phyloP scores from a whole-genome alignment of 2,888 invertebrate species.

The Thymelicus acteon region DNA sequence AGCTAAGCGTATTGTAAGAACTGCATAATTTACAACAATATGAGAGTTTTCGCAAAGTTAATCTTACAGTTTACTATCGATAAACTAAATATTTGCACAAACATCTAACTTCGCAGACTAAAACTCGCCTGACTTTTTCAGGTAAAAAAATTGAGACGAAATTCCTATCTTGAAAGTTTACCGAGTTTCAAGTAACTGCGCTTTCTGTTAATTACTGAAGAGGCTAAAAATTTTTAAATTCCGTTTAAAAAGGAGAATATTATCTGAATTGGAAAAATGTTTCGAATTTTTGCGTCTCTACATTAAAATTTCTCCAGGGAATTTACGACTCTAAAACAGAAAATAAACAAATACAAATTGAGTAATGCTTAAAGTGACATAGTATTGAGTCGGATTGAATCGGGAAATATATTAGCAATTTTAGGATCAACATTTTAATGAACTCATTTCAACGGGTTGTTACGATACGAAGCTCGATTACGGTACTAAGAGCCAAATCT shows the following conservation, averaged over 20 bases:
- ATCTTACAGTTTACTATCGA: constrained; percentile 21
- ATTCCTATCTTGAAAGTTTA: constrained; percentile 66
- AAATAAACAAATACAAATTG: constrained; percentile 1
- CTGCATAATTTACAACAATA: not conserved
- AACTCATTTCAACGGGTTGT: constrained; percentile 44
- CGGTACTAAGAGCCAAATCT: constrained; percentile 62
- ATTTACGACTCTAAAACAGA: not conserved
- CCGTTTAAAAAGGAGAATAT: constrained; percentile 46
- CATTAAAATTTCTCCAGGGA: constrained; percentile 7
- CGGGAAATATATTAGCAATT: not conserved
- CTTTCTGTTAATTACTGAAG: constrained; percentile 68
- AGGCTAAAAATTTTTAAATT: constrained; percentile 61
- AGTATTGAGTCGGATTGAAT: not conserved
- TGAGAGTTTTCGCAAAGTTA: not conserved
- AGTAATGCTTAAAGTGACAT: not conserved
- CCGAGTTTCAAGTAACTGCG: constrained; percentile 65
- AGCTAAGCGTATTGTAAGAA: not conserved
- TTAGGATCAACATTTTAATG: constrained; percentile 5
- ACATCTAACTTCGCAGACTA: constrained; percentile 66
- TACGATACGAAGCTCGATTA: constrained; percentile 65
- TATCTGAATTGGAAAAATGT: constrained; percentile 35
- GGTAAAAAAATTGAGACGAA: constrained; percentile 68
- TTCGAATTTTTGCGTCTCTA: constrained; percentile 23
- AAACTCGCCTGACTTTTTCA: constrained; percentile 68
- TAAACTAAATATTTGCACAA: constrained; percentile 70